Evolutionary conservation across 2,113 vertebrate genomes (phyloP).

Genomic region (Forbesichthys papilliferus): DNA sequence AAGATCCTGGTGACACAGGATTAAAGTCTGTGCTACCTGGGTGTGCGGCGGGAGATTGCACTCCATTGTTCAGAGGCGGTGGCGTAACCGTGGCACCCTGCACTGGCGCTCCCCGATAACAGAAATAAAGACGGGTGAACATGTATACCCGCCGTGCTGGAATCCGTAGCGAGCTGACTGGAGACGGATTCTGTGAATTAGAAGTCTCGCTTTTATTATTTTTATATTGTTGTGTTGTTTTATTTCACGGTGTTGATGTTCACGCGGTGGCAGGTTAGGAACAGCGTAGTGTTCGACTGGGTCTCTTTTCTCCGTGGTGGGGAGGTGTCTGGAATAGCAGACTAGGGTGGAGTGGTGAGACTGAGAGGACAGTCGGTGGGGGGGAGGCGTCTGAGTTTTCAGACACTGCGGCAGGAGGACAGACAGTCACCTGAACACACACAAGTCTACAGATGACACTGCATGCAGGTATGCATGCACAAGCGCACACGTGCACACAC

Average conservation of each 20-base stretch:
- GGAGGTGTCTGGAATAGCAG: conserved; percentile 42
- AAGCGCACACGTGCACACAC: conserved; percentile 17
- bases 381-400: conserved; percentile 73
- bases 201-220: conserved; percentile 10
- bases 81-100: conserved; percentile 26
- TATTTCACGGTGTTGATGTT: conserved; percentile 35
- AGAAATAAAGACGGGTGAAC: conserved; percentile 59
- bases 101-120: conserved; percentile 43
- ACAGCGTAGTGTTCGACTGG: conserved; percentile 44
- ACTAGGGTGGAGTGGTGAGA: conserved; percentile 28
- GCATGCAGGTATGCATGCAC: conserved; percentile 1
- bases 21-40: conserved; percentile 11
- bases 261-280: conserved; percentile 17
- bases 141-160: conserved; percentile 24
- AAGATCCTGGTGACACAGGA: conserved; percentile 39
- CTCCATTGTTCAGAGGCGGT: conserved; percentile 62
- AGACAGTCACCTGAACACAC: conserved; percentile 87
- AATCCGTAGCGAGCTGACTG: conserved; percentile 37
- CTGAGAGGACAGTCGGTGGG: conserved; percentile 13
- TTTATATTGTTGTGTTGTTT: conserved; percentile 1
- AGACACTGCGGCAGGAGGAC: conserved; percentile 79
- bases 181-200: conserved; percentile 48
- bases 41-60: conserved; percentile 52
- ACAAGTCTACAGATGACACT: not conserved
- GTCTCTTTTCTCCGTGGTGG: conserved; percentile 46